Evolutionary conservation across 1,140 invertebrate species (phyloP).

Genomic region (Apis dorsata): DNA sequence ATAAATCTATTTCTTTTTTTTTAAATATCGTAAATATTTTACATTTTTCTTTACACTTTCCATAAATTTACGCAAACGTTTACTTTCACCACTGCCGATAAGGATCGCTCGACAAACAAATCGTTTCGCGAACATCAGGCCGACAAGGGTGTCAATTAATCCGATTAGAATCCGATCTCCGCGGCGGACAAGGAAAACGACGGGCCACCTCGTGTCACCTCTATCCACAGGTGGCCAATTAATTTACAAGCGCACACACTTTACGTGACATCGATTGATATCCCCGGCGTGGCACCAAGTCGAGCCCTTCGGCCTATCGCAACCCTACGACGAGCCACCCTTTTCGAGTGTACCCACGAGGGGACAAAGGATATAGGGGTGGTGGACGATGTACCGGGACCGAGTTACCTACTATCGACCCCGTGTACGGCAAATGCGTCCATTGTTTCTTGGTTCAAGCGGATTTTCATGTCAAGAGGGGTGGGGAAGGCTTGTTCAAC

Average conservation of each 20-base stretch:
- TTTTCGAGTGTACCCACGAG: slow-evolving; percentile 45
- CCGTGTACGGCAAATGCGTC: slow-evolving; percentile 30
- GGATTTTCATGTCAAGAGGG: background rate
- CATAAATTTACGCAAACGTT: no score
- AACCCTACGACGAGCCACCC: slow-evolving; percentile 33
- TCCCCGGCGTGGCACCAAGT: slow-evolving; percentile 52
- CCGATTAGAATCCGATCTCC: slow-evolving; percentile 63
- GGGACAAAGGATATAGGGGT: background rate
- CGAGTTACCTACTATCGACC: background rate
- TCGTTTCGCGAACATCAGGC: background rate
- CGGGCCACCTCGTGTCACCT: slow-evolving; percentile 46
- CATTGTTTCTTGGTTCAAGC: background rate
- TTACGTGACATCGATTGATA: slow-evolving; percentile 67
- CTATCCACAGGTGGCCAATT: slow-evolving; percentile 68
- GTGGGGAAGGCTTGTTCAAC: no score
- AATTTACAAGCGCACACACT: slow-evolving; percentile 68
- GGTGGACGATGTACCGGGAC: background rate
- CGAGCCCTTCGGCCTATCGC: slow-evolving; percentile 51
- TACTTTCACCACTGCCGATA: background rate
- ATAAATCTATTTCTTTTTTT: no score
- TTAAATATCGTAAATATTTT: no score
- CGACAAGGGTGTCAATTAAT: slow-evolving; percentile 52
- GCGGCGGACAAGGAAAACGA: slow-evolving; percentile 61
- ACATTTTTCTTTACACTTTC: no score
- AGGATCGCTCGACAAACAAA: no score